Evolutionary conservation across 2,113 vertebrate species (phyloP).

Genomic region (Illadopsis cleaveri): DNA sequence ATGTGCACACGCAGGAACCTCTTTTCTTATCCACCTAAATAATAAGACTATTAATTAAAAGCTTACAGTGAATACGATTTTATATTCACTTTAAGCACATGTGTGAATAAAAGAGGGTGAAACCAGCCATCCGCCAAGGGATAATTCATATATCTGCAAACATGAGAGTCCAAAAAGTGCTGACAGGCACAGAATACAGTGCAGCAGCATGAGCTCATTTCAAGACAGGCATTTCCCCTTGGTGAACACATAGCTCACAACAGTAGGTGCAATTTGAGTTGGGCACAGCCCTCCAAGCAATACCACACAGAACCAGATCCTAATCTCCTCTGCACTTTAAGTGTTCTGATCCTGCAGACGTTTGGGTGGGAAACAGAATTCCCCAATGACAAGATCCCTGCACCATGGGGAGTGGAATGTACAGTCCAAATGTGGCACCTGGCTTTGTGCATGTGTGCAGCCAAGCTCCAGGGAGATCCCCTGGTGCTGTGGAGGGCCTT

Average conservation of each 20-base stretch:
- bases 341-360: neutral
- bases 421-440: neutral
- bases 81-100: neutral
- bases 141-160: conserved; percentile 36
- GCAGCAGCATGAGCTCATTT: conserved; percentile 26
- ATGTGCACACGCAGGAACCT: rapidly evolving
- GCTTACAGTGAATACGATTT: neutral
- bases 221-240: conserved; percentile 10
- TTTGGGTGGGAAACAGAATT: neutral
- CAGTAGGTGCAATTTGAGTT: neutral
- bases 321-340: neutral
- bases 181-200: conserved; percentile 5
- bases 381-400: neutral
- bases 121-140: conserved; percentile 12
- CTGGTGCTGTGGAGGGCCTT: neutral
- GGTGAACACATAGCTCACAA: neutral
- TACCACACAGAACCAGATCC: conserved; percentile 46
- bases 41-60: neutral
- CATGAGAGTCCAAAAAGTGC: neutral
- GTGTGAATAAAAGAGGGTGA: neutral
- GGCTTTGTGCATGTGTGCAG: neutral
- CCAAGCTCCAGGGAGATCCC: neutral
- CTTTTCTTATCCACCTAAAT: neutral
- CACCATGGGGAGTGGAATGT: neutral
- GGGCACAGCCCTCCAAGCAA: conserved; percentile 7